phyloP scores from a whole-genome alignment of 2,113 vertebrate genomes.

The Callipepla squamata region DNA sequence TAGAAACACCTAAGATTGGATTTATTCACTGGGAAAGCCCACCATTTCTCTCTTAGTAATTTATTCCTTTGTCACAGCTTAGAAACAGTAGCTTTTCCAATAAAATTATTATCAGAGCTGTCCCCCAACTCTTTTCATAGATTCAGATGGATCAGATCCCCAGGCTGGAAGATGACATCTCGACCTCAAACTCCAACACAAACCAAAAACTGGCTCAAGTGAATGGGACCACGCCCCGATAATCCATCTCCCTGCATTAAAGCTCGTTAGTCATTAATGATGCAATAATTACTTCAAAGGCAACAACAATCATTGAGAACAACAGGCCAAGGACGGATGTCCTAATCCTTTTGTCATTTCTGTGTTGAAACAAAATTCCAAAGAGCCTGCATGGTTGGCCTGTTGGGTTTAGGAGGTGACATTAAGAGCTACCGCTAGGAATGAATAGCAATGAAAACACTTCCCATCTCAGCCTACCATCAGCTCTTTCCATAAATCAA shows the following conservation, averaged over 20 bases:
- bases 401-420: neutral
- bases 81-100: neutral
- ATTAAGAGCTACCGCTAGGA: neutral
- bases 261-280: neutral
- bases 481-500: neutral
- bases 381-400: neutral
- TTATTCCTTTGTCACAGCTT: neutral
- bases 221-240: neutral
- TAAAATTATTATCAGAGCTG: neutral
- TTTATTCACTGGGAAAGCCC: no score
- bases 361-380: neutral
- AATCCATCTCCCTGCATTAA: neutral
- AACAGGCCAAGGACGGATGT: neutral
- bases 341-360: neutral
- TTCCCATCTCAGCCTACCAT: neutral
- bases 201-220: neutral
- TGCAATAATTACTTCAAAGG: neutral
- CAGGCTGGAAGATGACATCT: no score
- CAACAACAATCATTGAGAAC: neutral
- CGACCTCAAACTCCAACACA: neutral
- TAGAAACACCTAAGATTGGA: accelerated
- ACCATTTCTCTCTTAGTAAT: neutral
- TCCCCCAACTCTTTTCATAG: neutral
- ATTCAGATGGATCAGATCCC: neutral
- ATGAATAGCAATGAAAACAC: neutral